These are phyloP conservation scores for Siphlonurus alternatus DNA, from an alignment of 2,888 invertebrate genomes.

Conservation along the genomic window DNA sequence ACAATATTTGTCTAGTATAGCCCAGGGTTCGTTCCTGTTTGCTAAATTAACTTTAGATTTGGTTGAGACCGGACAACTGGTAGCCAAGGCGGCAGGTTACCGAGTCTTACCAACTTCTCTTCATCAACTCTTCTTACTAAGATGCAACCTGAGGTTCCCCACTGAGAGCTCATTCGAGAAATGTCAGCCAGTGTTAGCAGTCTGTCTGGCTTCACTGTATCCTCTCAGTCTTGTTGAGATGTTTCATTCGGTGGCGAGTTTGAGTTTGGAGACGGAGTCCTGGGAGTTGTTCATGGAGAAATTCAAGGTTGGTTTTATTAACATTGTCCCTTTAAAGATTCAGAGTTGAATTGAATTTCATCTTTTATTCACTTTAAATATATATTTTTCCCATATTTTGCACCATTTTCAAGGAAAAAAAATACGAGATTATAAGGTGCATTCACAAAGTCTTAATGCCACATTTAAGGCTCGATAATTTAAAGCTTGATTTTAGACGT, in stretches of 20 bases:
- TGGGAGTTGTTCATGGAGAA: constrained; percentile 85
- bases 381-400: too few species aligned
- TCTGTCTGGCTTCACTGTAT: constrained; percentile 79
- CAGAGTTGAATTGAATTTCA: neutral
- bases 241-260: constrained; percentile 81
- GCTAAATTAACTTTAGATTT: constrained; percentile 82
- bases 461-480: too few species aligned
- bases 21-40: constrained; percentile 82
- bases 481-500: too few species aligned
- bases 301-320: constrained; percentile 40
- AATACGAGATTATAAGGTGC: too few species aligned
- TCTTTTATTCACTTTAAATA: too few species aligned
- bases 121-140: constrained; percentile 76
- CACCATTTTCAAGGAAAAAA: too few species aligned
- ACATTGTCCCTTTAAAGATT: neutral
- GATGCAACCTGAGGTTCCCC: constrained; percentile 68
- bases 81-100: constrained; percentile 84
- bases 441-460: too few species aligned
- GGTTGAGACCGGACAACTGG: constrained; percentile 78
- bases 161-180: constrained; percentile 81
- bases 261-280: constrained; percentile 58
- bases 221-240: constrained; percentile 82
- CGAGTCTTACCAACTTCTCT: constrained; percentile 75
- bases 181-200: constrained; percentile 72
- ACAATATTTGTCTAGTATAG: constrained; percentile 63